Conservation (phyloP, 1,140 invertebrate genomes). For the Macrotrachela quadricornifera region DNA sequence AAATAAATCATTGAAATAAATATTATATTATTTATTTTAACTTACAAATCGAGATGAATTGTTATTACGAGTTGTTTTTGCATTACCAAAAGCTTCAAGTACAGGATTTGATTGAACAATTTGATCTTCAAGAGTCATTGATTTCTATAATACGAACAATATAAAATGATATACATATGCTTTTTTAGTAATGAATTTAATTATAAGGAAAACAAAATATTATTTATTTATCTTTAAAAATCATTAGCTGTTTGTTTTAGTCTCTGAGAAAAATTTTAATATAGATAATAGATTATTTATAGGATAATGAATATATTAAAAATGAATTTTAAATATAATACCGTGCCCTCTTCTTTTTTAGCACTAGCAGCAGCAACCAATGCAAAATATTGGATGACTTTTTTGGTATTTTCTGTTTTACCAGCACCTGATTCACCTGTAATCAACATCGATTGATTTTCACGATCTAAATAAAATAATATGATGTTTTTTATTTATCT, state of each 20-base stretch:
- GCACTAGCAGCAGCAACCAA: conserved; percentile 27
- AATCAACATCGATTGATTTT: conserved; percentile 19
- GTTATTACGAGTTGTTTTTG: conserved; percentile 41
- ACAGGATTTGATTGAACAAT: conserved; percentile 38
- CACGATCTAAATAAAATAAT: conserved; percentile 10
- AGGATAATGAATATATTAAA: too few relatives aligned
- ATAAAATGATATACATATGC: too few relatives aligned
- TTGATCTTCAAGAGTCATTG: conserved; percentile 38
- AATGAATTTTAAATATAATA: too few relatives aligned
- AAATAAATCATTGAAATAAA: not conserved
- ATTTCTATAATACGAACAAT: too few relatives aligned
- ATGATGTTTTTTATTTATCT: too few relatives aligned
- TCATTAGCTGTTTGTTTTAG: too few relatives aligned
- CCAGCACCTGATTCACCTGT: conserved; percentile 44
- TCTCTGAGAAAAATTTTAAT: too few relatives aligned
- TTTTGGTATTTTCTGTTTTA: conserved; percentile 46
- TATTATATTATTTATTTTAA: conserved; percentile 6
- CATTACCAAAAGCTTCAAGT: conserved; percentile 39
- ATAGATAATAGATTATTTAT: too few relatives aligned
- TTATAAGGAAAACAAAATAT: too few relatives aligned
- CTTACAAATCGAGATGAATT: conserved; percentile 41
- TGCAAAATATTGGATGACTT: conserved; percentile 45
- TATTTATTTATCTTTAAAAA: too few relatives aligned
- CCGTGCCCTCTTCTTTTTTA: too few relatives aligned
- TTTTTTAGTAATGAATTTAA: too few relatives aligned